A percentile compares a stretch with the other conserved stretches of the same genome.
phyloP scores from a whole-genome alignment of 2,113 vertebrate genomes.

The Prolemur simus region DNA sequence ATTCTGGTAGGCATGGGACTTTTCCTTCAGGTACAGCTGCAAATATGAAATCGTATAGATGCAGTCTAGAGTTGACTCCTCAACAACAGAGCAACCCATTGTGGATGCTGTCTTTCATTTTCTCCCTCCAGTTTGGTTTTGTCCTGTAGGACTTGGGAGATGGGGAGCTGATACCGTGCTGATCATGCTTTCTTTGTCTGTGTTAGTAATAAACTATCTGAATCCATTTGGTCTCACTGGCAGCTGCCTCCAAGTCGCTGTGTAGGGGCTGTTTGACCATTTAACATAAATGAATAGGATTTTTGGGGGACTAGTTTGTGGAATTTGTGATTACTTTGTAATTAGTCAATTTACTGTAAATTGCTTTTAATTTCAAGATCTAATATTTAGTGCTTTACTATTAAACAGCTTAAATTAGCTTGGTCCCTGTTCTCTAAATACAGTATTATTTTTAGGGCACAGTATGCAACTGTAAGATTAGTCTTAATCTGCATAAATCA shows the following conservation, averaged over 20 bases:
- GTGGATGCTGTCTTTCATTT: background rate
- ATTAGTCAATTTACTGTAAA: constrained; percentile 32
- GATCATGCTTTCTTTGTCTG: background rate
- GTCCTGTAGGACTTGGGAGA: background rate
- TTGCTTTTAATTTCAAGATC: constrained; percentile 36
- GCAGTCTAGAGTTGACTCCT: background rate
- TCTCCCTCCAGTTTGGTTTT: background rate
- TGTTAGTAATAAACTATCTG: background rate
- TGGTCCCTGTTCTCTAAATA: background rate
- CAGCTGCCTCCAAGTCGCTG: background rate
- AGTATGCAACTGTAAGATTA: background rate
- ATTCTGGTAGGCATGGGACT: background rate
- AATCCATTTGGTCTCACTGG: background rate
- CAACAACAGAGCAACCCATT: background rate
- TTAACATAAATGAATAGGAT: background rate
- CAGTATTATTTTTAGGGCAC: background rate
- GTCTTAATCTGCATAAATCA: background rate
- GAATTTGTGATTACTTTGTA: background rate
- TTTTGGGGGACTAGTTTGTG: background rate
- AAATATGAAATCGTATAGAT: background rate
- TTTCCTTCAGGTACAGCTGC: background rate
- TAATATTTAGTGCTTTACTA: background rate
- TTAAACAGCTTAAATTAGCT: background rate
- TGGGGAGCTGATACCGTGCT: background rate
- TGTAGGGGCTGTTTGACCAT: background rate